Percentiles rank a stretch among this genome's conserved stretches.
phyloP scores from a whole-genome alignment of 2,797 vertebrate genomes.

The Ctenopoma kingsleyae region DNA sequence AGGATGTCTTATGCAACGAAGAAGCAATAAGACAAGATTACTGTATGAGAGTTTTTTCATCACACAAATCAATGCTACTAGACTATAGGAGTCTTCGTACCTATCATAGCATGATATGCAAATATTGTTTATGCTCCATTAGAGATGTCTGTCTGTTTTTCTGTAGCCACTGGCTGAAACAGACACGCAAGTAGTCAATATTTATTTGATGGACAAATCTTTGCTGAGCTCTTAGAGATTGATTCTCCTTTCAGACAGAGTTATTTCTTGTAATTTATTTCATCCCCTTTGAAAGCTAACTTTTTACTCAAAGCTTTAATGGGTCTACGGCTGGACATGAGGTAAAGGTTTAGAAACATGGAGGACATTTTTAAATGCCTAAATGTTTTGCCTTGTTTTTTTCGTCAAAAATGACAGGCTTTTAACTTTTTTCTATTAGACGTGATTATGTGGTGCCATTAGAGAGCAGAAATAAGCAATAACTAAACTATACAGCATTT shows the following conservation, averaged over 20 bases:
- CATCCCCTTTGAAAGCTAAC: neutral
- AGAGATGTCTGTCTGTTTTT: neutral
- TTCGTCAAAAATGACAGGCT: neutral
- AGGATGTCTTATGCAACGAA: conserved; percentile 33
- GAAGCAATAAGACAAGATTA: conserved; percentile 39
- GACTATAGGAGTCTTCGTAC: neutral
- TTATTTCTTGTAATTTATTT: neutral
- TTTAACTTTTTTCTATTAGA: neutral
- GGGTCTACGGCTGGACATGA: neutral
- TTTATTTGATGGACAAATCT: neutral
- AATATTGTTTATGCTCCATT: neutral
- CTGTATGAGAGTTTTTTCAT: neutral
- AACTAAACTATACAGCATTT: neutral
- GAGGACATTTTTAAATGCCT: too few relatives aligned
- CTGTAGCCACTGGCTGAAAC: neutral
- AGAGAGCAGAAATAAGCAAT: neutral
- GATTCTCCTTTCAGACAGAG: neutral
- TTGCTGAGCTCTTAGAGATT: conserved; percentile 6
- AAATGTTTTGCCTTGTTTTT: too few relatives aligned
- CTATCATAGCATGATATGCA: neutral
- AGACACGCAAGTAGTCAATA: neutral
- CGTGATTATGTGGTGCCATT: neutral
- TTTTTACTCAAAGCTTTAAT: neutral
- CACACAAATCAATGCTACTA: neutral
- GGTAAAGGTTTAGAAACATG: neutral